Evolutionary conservation across 2,888 invertebrate genomes (phyloP), one percentile per base, ranked within the genome.

Genomic region (Gandaritis pyraliata): DNA sequence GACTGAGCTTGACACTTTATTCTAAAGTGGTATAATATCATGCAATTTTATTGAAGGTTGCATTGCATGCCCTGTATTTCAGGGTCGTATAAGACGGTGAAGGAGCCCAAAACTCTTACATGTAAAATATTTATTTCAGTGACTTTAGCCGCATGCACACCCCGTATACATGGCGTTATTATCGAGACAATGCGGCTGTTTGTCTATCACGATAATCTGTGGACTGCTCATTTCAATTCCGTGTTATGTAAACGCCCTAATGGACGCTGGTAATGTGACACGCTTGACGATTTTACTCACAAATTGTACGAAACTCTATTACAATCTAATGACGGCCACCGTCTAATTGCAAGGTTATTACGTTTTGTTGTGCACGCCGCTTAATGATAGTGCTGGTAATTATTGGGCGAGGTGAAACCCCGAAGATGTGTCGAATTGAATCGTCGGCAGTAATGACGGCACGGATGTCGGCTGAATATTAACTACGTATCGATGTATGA

Each of bases 281-380:
- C 92, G 92, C 91, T 91, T 91, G 92, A 91, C 92, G 92, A 91
- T 91, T 91, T 88, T 89, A 89, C 90, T 90, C 90, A 91, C 90
- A 92, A 92, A 91, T 90, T 90, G 90, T 91, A 91, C 90, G 83
- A 90, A 92, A 91, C 91, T 90, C 91, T 92, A 92, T 92, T 92
- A 90, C 87, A 82, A 84, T 88, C 89, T 92, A 92, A 92, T 92
- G 90, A 87, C 88, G 87, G 88, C 85, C 82, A 83, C 86, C 87
- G 87, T 86, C 90, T 91, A 91, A 92, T 92, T 90, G 90, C 87
- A 85, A 88, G 82, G 88, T 88, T 90, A 90, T 92, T 90, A 88
- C 85, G 86, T 88, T 88, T 85, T 87, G 89, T 90, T 88, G 90
- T 86, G 86, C 85, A 83, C 84, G 82, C 79, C 77, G 83, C 83